Percentiles rank a stretch among this genome's conserved stretches.
Evolutionary conservation across 2,888 invertebrate genomes (phyloP).

Genomic region (Nemapogon koenigi): DNA sequence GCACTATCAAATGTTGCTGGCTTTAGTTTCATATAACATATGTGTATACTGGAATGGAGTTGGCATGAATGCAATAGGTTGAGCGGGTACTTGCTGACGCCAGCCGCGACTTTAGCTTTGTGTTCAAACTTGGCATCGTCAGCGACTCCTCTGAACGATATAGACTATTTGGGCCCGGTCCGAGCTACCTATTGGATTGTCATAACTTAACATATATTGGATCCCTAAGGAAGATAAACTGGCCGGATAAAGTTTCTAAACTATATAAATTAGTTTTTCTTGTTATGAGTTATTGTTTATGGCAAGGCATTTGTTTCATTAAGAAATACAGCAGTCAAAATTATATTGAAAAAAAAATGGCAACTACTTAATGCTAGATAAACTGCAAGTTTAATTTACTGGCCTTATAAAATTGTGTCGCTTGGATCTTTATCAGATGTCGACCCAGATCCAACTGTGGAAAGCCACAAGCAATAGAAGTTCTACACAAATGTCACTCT

Average conservation of each 20-base stretch:
- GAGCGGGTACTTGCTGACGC: constrained; percentile 19
- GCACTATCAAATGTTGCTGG: too few relatives aligned
- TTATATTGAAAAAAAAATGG: too few relatives aligned
- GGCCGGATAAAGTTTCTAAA: constrained; percentile 7
- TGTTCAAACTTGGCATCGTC: constrained; percentile 44
- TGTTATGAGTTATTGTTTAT: neutral
- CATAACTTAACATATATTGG: constrained; percentile 34
- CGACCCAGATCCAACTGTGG: constrained; percentile 8
- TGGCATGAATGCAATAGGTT: constrained; percentile 9
- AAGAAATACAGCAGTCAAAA: too few relatives aligned
- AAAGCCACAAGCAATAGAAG: too few relatives aligned
- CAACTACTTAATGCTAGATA: too few relatives aligned
- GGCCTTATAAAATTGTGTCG: constrained; percentile 8
- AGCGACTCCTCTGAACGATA: constrained; percentile 23
- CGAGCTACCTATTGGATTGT: constrained; percentile 55
- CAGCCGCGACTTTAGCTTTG: constrained; percentile 21
- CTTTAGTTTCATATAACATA: too few relatives aligned
- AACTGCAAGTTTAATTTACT: too few relatives aligned
- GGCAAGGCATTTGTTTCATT: too few relatives aligned
- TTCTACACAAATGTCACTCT: too few relatives aligned
- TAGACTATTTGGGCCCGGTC: constrained; percentile 51
- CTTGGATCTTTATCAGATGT: constrained; percentile 9
- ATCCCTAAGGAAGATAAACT: constrained; percentile 3
- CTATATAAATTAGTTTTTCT: constrained; percentile 7
- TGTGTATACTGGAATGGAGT: too few relatives aligned